Conservation (phyloP, 2,797 vertebrate genomes). For the Alfaro cultratus region DNA sequence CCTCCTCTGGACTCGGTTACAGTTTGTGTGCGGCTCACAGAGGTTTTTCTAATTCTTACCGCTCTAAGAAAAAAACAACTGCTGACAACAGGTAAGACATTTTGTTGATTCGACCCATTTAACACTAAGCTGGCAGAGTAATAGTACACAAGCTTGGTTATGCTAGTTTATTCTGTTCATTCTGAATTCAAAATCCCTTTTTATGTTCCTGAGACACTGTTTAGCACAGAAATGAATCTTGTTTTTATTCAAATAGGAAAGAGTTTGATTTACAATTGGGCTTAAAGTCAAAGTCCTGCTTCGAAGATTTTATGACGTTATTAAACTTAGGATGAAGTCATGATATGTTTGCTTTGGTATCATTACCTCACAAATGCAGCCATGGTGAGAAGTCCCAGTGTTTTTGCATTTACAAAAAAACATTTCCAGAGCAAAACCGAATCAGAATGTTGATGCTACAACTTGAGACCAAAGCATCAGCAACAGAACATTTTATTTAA, state of each 20-base stretch:
- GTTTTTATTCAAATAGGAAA: constrained; percentile 7
- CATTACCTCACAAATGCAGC: neutral
- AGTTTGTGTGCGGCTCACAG: neutral
- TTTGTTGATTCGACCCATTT: neutral
- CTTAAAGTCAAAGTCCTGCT: constrained; percentile 62
- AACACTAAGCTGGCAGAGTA: neutral
- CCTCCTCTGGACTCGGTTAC: constrained; percentile 22
- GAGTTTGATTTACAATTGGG: constrained; percentile 10
- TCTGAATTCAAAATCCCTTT: neutral
- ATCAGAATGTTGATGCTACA: neutral
- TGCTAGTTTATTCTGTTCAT: neutral
- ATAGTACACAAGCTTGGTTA: too few relatives aligned
- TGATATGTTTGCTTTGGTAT: neutral
- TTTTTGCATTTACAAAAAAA: neutral
- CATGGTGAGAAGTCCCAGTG: neutral
- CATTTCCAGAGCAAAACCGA: neutral
- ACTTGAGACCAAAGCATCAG: neutral
- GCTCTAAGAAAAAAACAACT: neutral
- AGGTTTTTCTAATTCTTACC: constrained; percentile 3
- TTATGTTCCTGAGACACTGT: neutral
- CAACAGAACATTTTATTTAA: neutral
- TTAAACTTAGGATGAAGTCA: neutral
- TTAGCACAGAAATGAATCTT: neutral
- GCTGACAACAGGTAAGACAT: constrained; percentile 51
- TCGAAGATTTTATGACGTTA: constrained; percentile 52